Evolutionary conservation across 2,797 vertebrate species (phyloP).

Genomic region (Thripadectes ignobilis): DNA sequence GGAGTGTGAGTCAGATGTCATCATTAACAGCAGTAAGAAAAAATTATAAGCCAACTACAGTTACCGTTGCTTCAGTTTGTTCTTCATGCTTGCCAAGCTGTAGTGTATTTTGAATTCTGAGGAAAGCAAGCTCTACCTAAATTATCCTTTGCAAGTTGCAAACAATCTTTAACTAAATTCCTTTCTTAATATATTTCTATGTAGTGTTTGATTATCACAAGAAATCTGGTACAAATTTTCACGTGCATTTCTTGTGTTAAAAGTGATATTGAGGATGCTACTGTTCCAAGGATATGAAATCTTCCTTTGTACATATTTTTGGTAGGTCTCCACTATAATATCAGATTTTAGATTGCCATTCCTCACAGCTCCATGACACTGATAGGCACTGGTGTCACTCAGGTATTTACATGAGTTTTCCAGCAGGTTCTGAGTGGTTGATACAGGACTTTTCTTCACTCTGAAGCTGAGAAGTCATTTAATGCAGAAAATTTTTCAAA

Average conservation of each 20-base stretch:
- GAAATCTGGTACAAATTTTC: not conserved
- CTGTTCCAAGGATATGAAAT: not conserved
- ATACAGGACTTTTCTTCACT: not conserved
- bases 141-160: not conserved
- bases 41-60: not conserved
- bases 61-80: not conserved
- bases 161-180: not conserved
- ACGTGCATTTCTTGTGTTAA: not conserved
- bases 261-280: not conserved
- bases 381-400: not conserved
- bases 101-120: not conserved
- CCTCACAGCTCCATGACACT: not conserved
- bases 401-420: not conserved
- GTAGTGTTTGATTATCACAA: not conserved
- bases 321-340: not conserved
- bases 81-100: not conserved
- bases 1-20: not conserved
- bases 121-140: not conserved
- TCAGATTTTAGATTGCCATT: not conserved
- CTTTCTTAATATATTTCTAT: not conserved
- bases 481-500: not conserved
- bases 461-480: not conserved
- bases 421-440: not conserved
- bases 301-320: not conserved
- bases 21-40: not conserved